Evolutionary conservation across 2,888 invertebrate genomes (phyloP).

Genomic region (Leistus spinibarbis): DNA sequence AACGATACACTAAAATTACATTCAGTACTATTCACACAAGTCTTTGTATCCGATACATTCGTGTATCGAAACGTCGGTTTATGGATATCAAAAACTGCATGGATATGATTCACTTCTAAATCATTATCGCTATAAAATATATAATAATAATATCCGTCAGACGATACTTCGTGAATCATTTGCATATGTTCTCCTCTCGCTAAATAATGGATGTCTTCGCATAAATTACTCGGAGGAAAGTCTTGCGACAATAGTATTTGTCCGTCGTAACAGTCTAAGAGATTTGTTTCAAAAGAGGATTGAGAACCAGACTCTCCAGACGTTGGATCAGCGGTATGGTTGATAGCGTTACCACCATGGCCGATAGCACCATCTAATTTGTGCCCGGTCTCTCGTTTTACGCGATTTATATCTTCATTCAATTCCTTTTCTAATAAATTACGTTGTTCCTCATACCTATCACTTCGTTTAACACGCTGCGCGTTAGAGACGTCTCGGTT

Average conservation of each 20-base stretch:
- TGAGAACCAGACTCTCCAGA: constrained; percentile 67
- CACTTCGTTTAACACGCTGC: no score
- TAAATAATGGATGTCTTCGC: constrained; percentile 72
- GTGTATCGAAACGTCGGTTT: constrained; percentile 83
- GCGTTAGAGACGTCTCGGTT: no score
- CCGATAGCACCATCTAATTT: constrained; percentile 73
- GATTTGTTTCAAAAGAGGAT: constrained; percentile 82
- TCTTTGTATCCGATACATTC: constrained; percentile 68
- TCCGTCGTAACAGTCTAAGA: constrained; percentile 77
- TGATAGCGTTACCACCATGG: constrained; percentile 76
- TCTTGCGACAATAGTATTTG: constrained; percentile 74
- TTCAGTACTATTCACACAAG: constrained; percentile 77
- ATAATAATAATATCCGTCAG: constrained; percentile 86
- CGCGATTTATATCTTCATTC: constrained; percentile 8
- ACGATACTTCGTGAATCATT: constrained; percentile 71
- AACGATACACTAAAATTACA: constrained; percentile 76
- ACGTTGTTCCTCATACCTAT: not conserved
- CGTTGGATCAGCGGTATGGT: constrained; percentile 58
- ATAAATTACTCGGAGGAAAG: constrained; percentile 72
- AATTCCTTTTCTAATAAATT: not conserved
- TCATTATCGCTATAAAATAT: constrained; percentile 90
- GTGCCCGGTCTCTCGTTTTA: constrained; percentile 29
- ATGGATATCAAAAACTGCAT: constrained; percentile 83
- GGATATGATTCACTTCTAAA: constrained; percentile 77
- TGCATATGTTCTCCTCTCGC: constrained; percentile 72